Conservation (phyloP, 2,888 invertebrate genomes). For the Cataglyphis livida region DNA sequence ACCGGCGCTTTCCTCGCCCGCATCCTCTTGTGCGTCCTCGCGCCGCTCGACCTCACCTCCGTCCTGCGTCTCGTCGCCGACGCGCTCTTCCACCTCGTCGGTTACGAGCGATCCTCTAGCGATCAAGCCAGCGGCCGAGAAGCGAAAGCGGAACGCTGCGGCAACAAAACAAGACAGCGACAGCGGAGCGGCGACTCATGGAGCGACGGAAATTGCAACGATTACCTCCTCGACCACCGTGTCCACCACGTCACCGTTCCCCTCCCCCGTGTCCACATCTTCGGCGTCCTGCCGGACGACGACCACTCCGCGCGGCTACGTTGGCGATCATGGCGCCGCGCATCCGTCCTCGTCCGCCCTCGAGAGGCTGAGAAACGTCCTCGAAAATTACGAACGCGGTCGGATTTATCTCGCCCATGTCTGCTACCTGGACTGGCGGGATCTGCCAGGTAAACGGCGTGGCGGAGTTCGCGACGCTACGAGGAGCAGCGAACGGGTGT, state of each 20-base stretch:
- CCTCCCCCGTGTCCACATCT: slow-evolving; percentile 68
- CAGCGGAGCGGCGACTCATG: slow-evolving; percentile 13
- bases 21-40: slow-evolving; percentile 59
- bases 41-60: slow-evolving; percentile 63
- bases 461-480: slow-evolving; percentile 44
- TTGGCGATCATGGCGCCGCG: slow-evolving; percentile 14
- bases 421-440: slow-evolving; percentile 85
- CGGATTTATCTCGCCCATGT: slow-evolving; percentile 85
- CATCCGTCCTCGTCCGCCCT: slow-evolving; percentile 65
- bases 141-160: background rate
- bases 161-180: background rate
- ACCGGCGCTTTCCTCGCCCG: slow-evolving; percentile 58
- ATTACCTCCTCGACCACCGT: slow-evolving; percentile 48
- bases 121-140: slow-evolving; percentile 14
- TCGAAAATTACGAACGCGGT: slow-evolving; percentile 83
- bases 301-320: slow-evolving; percentile 47
- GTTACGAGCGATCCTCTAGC: slow-evolving; percentile 33
- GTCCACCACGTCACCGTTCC: slow-evolving; percentile 67
- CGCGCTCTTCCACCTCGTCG: slow-evolving; percentile 51
- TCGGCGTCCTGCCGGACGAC: slow-evolving; percentile 58
- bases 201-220: slow-evolving; percentile 19
- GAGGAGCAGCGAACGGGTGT: slow-evolving; percentile 76
- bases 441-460: slow-evolving; percentile 81
- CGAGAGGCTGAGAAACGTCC: slow-evolving; percentile 74
- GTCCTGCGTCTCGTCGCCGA: slow-evolving; percentile 65